phyloP scores from a whole-genome alignment of 2,888 invertebrate species.

The Nipponacmea schrenckii region DNA sequence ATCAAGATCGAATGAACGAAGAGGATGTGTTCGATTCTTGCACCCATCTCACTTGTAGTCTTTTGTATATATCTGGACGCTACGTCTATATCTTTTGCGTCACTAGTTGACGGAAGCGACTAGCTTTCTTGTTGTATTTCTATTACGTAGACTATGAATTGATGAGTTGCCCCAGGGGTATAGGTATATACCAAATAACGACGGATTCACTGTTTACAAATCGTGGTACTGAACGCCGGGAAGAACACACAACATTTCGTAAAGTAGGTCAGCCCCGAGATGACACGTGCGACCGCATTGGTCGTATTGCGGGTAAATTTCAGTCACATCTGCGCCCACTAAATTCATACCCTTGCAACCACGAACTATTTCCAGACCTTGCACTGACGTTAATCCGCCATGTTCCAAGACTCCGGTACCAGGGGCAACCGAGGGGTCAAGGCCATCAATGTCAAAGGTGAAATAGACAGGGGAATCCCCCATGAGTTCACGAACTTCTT shows the following conservation, averaged over 20 bases:
- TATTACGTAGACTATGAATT: too few species aligned
- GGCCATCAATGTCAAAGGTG: conserved; percentile 66
- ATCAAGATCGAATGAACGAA: too few species aligned
- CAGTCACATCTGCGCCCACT: conserved; percentile 62
- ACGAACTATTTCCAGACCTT: conserved; percentile 64
- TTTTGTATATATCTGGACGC: too few species aligned
- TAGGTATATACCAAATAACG: too few species aligned
- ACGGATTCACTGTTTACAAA: not conserved
- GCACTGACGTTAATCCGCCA: conserved; percentile 63
- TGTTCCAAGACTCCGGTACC: conserved; percentile 67
- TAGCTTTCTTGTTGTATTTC: too few species aligned
- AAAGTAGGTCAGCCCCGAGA: conserved; percentile 63
- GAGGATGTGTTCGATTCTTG: too few species aligned
- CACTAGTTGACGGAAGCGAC: too few species aligned
- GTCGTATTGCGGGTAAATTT: conserved; percentile 67
- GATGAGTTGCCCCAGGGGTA: too few species aligned
- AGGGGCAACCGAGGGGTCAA: conserved; percentile 66
- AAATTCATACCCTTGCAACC: conserved; percentile 64
- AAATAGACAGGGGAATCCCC: conserved; percentile 64
- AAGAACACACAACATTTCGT: conserved; percentile 66
- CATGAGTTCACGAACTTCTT: conserved; percentile 59
- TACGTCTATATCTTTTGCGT: too few species aligned
- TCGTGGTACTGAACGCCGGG: conserved; percentile 56
- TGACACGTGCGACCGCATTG: conserved; percentile 61
- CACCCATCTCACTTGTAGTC: too few species aligned